Evolutionary conservation across 2,797 vertebrate species (phyloP), one percentile per base, ranked within the genome.

Genomic region (Podarcis lilfordi): DNA sequence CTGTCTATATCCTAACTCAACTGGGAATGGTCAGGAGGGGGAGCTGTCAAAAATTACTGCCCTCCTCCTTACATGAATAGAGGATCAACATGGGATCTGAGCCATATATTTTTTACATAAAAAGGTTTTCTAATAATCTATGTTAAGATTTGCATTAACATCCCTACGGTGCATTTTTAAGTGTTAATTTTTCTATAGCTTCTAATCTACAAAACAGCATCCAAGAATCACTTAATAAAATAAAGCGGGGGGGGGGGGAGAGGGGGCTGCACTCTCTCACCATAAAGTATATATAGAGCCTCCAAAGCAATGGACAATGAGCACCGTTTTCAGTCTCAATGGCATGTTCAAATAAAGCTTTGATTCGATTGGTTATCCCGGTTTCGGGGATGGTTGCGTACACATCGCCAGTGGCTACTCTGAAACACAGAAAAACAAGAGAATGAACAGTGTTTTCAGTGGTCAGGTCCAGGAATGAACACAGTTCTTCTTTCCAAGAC

Each of bases 241-340:
- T 71, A 61, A 59, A 32, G 4, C 7, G 5, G 13, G 21, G 27
- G 23, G 25, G 32, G 37, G 40, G 40, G 5, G 40, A 40, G 40
- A 5, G 25, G 15, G 21, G 55, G 45, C 23, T 29, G 50, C 5
- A 19, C 0, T 69, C 27, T 79, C 97, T 98, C 96, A 99, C 99
- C 98, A 98, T 94, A 85, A 98, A 99, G 88, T 97, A 96, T 93
- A 99, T 95, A 95, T 99, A 99, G 97, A 99, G 98, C 93, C 98
- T 98, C 99, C 99, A 99, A 29, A 99, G 96, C 86, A 99, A 95
- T 17, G 98, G 98, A 90, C 98, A 99, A 75, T 96, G 97, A 90
- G 97, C 91, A 5, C 98, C 98, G 4, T 68, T 94, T 90, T 98
- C 97, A 27, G 96, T 98, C 92, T 94, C 96, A 86, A 97, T 87